phyloP scores from a whole-genome alignment of 64 coral and sea anemone species.

The Dendrophyllia cribrosa region DNA sequence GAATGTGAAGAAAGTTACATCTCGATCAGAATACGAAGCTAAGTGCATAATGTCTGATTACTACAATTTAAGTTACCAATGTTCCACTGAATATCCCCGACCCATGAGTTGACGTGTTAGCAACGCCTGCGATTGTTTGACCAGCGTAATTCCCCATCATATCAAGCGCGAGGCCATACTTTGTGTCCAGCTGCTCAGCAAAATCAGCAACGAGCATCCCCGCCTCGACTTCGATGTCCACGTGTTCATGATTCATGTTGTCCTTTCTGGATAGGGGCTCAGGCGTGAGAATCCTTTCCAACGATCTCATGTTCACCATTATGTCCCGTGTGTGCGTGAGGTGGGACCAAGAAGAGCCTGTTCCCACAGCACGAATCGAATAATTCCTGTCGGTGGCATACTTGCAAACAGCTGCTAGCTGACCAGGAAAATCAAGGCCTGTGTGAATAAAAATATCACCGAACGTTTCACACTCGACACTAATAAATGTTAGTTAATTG shows the following conservation, averaged over 20 bases:
- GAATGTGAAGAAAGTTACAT: no score
- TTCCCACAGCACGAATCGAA: conserved; percentile 65
- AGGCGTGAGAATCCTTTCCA: conserved; percentile 47
- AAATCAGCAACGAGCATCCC: conserved; percentile 56
- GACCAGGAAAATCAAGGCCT: conserved; percentile 51
- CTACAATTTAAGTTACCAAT: conserved; percentile 40
- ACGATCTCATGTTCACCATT: conserved; percentile 48
- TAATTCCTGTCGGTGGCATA: conserved; percentile 31
- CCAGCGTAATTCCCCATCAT: conserved; percentile 79
- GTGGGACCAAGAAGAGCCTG: conserved; percentile 71
- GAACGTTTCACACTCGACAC: no score
- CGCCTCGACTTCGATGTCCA: conserved; percentile 68
- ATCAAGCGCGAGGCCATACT: conserved; percentile 37
- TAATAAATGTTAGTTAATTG: no score
- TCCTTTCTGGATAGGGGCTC: neutral
- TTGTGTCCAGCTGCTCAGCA: conserved; percentile 44
- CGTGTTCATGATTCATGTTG: conserved; percentile 12
- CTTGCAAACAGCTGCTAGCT: conserved; percentile 49
- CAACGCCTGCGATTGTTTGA: conserved; percentile 61
- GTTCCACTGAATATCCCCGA: conserved; percentile 60
- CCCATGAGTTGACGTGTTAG: conserved; percentile 63
- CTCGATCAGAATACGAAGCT: no score
- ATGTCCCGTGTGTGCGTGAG: conserved; percentile 65
- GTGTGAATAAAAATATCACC: neutral
- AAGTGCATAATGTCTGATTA: no score